phyloP scores from a whole-genome alignment of 2,888 invertebrate genomes.

The Crematogaster levior region DNA sequence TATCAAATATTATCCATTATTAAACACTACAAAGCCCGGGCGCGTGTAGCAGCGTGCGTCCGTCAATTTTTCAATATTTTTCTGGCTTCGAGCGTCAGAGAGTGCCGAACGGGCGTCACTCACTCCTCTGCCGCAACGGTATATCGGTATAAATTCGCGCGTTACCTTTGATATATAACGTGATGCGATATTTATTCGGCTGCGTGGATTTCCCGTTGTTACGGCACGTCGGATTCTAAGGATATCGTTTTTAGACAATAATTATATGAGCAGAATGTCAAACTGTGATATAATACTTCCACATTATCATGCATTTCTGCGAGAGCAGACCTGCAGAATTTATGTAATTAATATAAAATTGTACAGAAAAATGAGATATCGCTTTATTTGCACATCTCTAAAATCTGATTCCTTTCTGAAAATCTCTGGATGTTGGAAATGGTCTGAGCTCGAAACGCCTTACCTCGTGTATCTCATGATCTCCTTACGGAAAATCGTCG shows the following conservation, averaged over 20 bases:
- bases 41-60: conserved; percentile 23
- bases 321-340: background rate
- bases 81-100: conserved; percentile 42
- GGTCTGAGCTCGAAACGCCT: background rate
- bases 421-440: background rate
- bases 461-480: background rate
- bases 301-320: background rate
- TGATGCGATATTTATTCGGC: conserved; percentile 13
- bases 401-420: background rate
- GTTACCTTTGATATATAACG: conserved; percentile 40
- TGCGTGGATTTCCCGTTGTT: background rate
- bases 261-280: background rate
- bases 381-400: background rate
- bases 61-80: conserved; percentile 54
- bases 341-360: background rate
- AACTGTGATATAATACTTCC: background rate
- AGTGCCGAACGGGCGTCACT: conserved; percentile 15
- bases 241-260: conserved; percentile 24
- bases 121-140: background rate
- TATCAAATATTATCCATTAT: conserved; percentile 59
- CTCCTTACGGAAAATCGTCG: background rate
- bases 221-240: background rate
- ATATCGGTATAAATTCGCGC: conserved; percentile 27
- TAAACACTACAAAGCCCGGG: conserved; percentile 47
- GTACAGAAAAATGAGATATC: background rate